These are phyloP conservation scores for Charaxes varanes DNA, from an alignment of 1,140 invertebrate genomes.

Conservation along the genomic window DNA sequence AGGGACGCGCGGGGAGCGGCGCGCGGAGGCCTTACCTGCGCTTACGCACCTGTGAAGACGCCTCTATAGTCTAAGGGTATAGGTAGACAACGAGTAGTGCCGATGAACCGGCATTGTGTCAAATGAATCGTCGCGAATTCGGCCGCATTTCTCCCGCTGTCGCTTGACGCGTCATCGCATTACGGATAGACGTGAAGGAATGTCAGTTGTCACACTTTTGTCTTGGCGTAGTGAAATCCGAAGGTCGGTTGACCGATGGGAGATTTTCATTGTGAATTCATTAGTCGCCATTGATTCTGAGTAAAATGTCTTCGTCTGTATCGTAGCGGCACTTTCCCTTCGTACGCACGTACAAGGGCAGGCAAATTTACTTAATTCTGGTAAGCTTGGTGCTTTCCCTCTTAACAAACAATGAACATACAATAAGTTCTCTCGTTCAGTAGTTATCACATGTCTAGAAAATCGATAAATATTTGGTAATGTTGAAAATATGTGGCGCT, in stretches of 20 bases:
- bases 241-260: conserved; percentile 48
- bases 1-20: conserved; percentile 17
- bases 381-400: background rate
- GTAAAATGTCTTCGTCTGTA: background rate
- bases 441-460: no score
- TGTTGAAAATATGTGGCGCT: no score
- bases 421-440: no score
- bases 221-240: conserved; percentile 56
- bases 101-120: conserved; percentile 71
- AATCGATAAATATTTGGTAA: no score
- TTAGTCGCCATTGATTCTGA: background rate
- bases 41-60: conserved; percentile 67
- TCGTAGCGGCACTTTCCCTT: background rate
- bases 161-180: conserved; percentile 38
- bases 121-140: conserved; percentile 65
- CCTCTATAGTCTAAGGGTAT: conserved; percentile 33
- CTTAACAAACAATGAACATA: background rate
- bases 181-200: conserved; percentile 54
- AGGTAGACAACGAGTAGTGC: conserved; percentile 34
- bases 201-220: conserved; percentile 54
- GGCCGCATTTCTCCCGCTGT: conserved; percentile 58
- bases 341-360: background rate
- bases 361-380: background rate
- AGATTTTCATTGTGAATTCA: conserved; percentile 24
- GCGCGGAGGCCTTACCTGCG: conserved; percentile 48